phyloP scores from a whole-genome alignment of 2,113 vertebrate species.

The Strix aluco region DNA sequence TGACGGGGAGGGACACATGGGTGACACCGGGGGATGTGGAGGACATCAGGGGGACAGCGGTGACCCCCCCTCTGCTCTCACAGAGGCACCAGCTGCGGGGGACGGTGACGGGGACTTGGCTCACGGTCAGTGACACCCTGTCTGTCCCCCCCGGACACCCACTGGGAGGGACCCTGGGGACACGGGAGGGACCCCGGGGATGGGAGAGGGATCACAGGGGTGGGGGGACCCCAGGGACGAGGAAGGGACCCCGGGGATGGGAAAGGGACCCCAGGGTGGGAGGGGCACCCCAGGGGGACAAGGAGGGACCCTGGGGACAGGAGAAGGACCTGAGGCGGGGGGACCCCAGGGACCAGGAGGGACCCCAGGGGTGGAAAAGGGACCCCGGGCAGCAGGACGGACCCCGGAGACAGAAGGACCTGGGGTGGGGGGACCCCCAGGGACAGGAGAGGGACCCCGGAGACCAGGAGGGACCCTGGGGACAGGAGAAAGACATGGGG shows the following conservation, averaged over 20 bases:
- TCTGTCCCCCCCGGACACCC: not conserved
- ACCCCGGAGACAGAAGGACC: too few species aligned
- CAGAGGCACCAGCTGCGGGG: not conserved
- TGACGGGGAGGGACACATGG: rapidly evolving
- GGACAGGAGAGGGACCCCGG: too few species aligned
- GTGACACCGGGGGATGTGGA: not conserved
- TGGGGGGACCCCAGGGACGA: too few species aligned
- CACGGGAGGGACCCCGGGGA: rapidly evolving
- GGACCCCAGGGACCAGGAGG: not conserved
- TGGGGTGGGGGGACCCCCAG: not conserved
- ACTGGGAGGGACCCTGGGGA: not conserved
- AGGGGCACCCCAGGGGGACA: rapidly evolving
- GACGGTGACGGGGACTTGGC: not conserved
- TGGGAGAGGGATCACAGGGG: not conserved
- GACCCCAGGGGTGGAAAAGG: too few species aligned
- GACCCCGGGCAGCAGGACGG: not conserved
- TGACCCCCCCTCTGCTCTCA: not conserved
- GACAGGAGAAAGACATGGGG: not conserved
- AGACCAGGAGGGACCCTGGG: too few species aligned
- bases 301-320: not conserved
- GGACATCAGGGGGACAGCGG: rapidly evolving
- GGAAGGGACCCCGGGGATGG: too few species aligned
- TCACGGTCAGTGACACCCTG: not conserved
- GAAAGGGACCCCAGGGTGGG: too few species aligned
- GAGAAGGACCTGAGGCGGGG: not conserved